Evolutionary conservation across 2,888 invertebrate species (phyloP), one percentile per base, ranked within the genome.

Genomic region (Rugalucina vietnamica): DNA sequence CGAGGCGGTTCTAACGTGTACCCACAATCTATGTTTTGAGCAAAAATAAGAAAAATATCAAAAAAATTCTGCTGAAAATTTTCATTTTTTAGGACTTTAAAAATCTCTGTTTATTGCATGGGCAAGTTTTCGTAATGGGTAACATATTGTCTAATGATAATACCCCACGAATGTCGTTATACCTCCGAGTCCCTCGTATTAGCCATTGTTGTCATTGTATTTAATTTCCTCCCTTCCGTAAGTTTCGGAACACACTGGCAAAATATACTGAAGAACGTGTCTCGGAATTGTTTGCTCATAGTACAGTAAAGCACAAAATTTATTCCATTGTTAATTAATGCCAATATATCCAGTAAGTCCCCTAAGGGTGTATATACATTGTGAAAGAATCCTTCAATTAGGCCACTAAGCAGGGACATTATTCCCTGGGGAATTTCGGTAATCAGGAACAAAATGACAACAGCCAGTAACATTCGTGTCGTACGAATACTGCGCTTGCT

Each of bases 281-380:
- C 94, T 39, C 98, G 96, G 95, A 99, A 99, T 96, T 98, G 98
- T 89, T 97, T 96, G 84, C 98, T 98, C 98, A 99, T 98, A 76
- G 97, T 96, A 93, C 98, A 98, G 94, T 98, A 99, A 37, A 99
- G 96, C 82, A 98, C 97, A 93, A 99, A 99, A 95, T 98, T 99
- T 85, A 98, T 97, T 0, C 98, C 97, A 12, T 98, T 98, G 95
- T 98, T 99, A 91, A 98, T 95, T 82, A 99, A 96, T 1, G 98
- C 98, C 91, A 98, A 95, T 81, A 98, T 97, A 95, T 99, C 99
- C 97, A 98, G 97, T 77, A 98, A 94, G 93, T 98, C 98, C 4
- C 95, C 95, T 29, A 95, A 91, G 12, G 94, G 95, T 18, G 89
- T 88, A 95, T 98, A 98, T 36, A 95, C 93, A 65, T 95, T 92